A percentile compares a stretch with the other conserved stretches of the same genome.
Conservation (phyloP, 2,113 vertebrate genomes). For the Rhabdomys dilectus region DNA sequence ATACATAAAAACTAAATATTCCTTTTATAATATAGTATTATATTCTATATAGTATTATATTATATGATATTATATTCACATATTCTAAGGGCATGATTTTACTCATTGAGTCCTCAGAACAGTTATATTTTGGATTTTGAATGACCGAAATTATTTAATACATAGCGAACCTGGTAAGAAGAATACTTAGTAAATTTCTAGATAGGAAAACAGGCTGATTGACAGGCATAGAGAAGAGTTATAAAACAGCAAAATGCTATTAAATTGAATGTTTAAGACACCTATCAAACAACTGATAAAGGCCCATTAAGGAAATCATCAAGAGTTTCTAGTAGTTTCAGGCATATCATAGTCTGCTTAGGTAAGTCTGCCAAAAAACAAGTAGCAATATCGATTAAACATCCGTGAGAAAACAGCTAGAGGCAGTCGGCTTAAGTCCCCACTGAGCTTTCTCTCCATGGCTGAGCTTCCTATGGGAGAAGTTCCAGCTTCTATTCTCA, state of each 20-base stretch:
- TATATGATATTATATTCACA: too few relatives aligned
- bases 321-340: not conserved
- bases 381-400: not conserved
- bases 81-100: not conserved
- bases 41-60: too few relatives aligned
- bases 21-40: too few relatives aligned
- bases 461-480: not conserved
- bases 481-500: not conserved
- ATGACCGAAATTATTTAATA: not conserved
- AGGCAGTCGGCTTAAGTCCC: not conserved
- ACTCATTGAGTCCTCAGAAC: not conserved
- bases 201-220: not conserved
- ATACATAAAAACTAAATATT: not conserved
- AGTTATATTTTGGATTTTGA: not conserved
- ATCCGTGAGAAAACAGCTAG: not conserved
- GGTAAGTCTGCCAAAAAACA: not conserved
- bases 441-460: not conserved
- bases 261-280: not conserved
- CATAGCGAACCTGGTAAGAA: not conserved
- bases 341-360: not conserved
- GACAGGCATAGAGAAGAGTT: not conserved
- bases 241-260: not conserved
- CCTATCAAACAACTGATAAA: not conserved
- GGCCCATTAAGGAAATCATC: not conserved
- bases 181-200: not conserved